Evolutionary conservation across 2,888 invertebrate species (phyloP).

Genomic region (Apantesis nais): DNA sequence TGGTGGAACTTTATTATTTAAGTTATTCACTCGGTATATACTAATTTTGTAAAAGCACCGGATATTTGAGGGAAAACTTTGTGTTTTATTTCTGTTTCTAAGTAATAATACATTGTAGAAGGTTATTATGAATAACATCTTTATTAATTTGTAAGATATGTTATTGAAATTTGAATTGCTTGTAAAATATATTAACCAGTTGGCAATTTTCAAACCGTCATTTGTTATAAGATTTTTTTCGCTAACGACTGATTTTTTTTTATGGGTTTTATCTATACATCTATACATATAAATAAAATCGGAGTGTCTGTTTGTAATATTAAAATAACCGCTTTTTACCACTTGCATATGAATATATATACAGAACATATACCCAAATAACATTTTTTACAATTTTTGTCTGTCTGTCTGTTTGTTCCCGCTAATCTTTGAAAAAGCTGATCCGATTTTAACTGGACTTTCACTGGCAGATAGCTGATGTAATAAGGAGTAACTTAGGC

Average conservation of each 20-base stretch:
- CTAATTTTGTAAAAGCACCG: conserved; percentile 41
- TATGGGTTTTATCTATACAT: too few relatives aligned
- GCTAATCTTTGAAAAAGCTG: too few relatives aligned
- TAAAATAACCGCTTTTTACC: too few relatives aligned
- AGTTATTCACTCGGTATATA: conserved; percentile 35
- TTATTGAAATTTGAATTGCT: background rate
- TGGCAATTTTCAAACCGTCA: background rate
- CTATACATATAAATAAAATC: too few relatives aligned
- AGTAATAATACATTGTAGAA: conserved; percentile 1
- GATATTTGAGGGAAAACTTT: conserved; percentile 30
- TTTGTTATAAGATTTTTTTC: background rate
- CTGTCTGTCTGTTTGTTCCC: too few relatives aligned
- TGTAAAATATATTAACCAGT: background rate
- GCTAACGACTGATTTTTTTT: background rate
- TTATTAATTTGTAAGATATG: background rate
- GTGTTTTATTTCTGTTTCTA: conserved; percentile 13
- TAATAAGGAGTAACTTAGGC: too few relatives aligned
- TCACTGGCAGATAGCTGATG: too few relatives aligned
- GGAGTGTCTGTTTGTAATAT: too few relatives aligned
- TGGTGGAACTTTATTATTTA: conserved; percentile 27
- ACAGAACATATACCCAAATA: too few relatives aligned
- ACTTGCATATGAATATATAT: too few relatives aligned
- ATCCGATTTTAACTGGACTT: too few relatives aligned
- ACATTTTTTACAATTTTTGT: too few relatives aligned
- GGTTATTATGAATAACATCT: background rate